A percentile compares a stretch with the other conserved stretches of the same genome.
These are phyloP conservation scores for Bagarius yarrelli DNA, from an alignment of 2,113 vertebrate species.

Conservation along the genomic window DNA sequence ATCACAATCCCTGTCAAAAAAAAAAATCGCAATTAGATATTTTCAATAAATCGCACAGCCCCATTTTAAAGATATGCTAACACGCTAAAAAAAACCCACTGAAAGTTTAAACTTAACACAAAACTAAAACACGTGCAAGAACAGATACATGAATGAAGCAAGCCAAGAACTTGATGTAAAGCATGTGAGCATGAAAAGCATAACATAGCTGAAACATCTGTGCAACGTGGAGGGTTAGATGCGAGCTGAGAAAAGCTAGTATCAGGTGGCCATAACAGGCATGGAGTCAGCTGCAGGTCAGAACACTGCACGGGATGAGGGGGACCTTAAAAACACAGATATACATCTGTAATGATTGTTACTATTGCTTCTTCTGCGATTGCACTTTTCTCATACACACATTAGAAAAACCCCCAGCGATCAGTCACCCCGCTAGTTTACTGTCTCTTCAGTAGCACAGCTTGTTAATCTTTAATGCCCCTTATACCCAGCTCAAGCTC, in stretches of 20 bases:
- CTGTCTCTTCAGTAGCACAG: conserved; percentile 13
- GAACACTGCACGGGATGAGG: not conserved
- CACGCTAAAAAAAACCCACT: too few relatives aligned
- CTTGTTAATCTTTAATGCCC: conserved; percentile 32
- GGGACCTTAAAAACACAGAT: too few relatives aligned
- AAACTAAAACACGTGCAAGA: conserved; percentile 14
- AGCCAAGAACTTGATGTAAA: conserved; percentile 21
- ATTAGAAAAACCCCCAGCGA: not conserved
- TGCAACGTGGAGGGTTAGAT: conserved; percentile 12
- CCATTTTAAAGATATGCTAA: too few relatives aligned
- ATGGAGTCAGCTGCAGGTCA: not conserved
- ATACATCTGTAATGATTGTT: not conserved
- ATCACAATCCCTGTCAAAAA: too few relatives aligned
- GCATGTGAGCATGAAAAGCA: not conserved
- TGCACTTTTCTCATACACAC: conserved; percentile 8
- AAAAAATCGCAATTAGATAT: too few relatives aligned
- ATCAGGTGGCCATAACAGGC: conserved; percentile 8
- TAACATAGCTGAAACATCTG: not conserved
- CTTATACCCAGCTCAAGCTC: conserved; percentile 18
- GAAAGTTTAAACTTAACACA: too few relatives aligned
- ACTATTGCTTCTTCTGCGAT: not conserved
- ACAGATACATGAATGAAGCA: not conserved
- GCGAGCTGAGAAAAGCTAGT: not conserved
- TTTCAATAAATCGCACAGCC: too few relatives aligned
- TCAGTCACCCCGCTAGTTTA: not conserved